Percentiles rank a stretch among this genome's conserved stretches.
These are phyloP conservation scores for Fratercula arctica DNA, from an alignment of 2,797 vertebrate species.

Conservation along the genomic window DNA sequence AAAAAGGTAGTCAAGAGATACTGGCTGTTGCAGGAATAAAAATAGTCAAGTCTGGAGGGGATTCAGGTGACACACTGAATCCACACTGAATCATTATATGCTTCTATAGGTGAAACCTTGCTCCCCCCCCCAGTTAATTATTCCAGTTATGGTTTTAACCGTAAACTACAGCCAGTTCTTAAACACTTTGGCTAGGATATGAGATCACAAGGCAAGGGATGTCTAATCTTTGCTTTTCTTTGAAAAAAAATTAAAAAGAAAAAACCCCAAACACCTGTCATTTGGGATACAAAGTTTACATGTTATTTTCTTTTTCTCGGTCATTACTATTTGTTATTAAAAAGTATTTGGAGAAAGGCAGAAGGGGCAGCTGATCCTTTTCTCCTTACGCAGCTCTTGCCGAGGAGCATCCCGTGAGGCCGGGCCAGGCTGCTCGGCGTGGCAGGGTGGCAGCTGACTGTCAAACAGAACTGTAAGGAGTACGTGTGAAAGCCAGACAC, in stretches of 20 bases:
- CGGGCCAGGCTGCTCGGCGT: background rate
- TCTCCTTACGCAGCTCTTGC: background rate
- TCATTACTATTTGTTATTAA: background rate
- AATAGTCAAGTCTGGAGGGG: background rate
- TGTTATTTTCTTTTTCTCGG: background rate
- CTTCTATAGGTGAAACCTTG: background rate
- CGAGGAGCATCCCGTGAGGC: rapidly evolving
- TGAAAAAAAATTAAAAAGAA: background rate
- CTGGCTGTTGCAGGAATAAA: background rate
- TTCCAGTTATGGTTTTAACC: background rate
- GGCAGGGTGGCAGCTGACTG: background rate
- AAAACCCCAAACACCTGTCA: background rate
- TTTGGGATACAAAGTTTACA: background rate
- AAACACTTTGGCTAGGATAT: background rate
- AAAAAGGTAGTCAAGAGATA: background rate
- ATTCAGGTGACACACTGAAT: background rate
- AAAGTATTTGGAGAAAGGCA: background rate
- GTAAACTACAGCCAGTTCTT: background rate
- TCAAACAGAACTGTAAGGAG: background rate
- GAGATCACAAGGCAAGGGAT: background rate
- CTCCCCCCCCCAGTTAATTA: background rate
- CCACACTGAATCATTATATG: background rate
- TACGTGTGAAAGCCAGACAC: background rate
- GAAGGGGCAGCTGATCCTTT: background rate
- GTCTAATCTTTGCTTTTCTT: background rate